phyloP scores from a whole-genome alignment of 1,140 invertebrate genomes.

The Zaprionus camerounensis region DNA sequence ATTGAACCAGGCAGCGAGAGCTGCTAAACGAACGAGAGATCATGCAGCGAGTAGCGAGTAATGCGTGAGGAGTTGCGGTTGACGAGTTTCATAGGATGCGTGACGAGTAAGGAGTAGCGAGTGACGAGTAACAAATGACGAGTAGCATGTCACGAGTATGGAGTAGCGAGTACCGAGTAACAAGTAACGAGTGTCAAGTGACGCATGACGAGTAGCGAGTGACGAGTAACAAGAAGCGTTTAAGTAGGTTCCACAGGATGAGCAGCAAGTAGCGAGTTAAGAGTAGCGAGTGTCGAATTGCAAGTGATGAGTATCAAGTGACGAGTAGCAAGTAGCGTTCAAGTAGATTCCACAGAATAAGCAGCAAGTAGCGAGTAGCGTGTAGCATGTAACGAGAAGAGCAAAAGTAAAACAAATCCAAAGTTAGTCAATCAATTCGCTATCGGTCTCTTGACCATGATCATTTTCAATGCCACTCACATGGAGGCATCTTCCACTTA shows the following conservation, averaged over 20 bases:
- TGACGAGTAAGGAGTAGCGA: background rate
- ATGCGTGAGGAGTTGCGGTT: background rate
- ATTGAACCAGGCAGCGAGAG: conserved; percentile 86
- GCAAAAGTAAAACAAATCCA: background rate
- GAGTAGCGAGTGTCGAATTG: background rate
- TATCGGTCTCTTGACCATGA: background rate
- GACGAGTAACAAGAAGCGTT: background rate
- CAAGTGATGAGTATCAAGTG: background rate
- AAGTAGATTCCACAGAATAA: background rate
- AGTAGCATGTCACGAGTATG: background rate
- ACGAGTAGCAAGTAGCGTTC: background rate
- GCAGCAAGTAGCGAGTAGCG: background rate
- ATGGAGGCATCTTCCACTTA: conserved; percentile 48
- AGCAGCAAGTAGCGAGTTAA: background rate
- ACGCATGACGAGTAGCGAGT: background rate
- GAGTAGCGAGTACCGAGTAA: background rate
- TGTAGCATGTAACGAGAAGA: conserved; percentile 26
- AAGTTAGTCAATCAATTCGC: conserved; percentile 15
- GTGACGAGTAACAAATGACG: background rate
- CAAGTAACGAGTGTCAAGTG: background rate
- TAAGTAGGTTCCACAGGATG: too few species aligned
- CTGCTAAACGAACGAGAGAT: conserved; percentile 36
- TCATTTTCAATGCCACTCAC: background rate
- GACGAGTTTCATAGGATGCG: background rate
- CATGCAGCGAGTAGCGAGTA: background rate